A percentile compares a stretch with the other conserved stretches of the same genome.
Evolutionary conservation across 2,113 vertebrate species (phyloP).

Genomic region (Nymphicus hollandicus): DNA sequence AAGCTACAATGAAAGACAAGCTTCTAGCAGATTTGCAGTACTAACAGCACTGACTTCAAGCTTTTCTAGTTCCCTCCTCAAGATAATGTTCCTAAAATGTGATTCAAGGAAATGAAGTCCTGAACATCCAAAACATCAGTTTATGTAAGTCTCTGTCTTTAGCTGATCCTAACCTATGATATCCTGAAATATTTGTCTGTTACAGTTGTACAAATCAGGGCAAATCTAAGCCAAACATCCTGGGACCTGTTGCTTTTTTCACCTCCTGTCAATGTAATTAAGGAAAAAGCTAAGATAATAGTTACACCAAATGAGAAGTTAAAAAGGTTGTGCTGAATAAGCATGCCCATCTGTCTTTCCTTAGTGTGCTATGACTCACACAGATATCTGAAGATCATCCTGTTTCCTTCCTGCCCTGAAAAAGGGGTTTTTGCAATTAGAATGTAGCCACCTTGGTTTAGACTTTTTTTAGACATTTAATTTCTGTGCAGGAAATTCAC

Average conservation of each 20-base stretch:
- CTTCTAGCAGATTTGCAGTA: background rate
- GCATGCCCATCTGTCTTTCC: background rate
- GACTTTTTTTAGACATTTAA: background rate
- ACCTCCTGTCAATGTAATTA: background rate
- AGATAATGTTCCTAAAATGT: background rate
- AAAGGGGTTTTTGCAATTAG: background rate
- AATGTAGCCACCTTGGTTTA: background rate
- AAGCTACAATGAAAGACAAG: background rate
- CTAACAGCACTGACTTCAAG: background rate
- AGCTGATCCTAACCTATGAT: background rate
- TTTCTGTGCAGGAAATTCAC: background rate
- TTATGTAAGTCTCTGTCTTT: background rate
- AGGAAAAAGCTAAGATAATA: background rate
- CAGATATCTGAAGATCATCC: background rate
- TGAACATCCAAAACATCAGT: background rate
- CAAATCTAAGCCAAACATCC: background rate
- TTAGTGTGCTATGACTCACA: conserved; percentile 18
- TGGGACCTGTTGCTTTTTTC: background rate
- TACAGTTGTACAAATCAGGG: background rate
- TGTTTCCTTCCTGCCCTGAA: background rate
- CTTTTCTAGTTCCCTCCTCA: background rate
- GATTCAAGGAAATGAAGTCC: background rate
- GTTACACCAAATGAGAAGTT: background rate
- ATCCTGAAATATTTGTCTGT: background rate
- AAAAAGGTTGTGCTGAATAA: background rate